A percentile compares a stretch with the other conserved stretches of the same genome.
These are phyloP conservation scores for Heterochromis multidens DNA, from an alignment of 2,113 vertebrate species.

Conservation along the genomic window DNA sequence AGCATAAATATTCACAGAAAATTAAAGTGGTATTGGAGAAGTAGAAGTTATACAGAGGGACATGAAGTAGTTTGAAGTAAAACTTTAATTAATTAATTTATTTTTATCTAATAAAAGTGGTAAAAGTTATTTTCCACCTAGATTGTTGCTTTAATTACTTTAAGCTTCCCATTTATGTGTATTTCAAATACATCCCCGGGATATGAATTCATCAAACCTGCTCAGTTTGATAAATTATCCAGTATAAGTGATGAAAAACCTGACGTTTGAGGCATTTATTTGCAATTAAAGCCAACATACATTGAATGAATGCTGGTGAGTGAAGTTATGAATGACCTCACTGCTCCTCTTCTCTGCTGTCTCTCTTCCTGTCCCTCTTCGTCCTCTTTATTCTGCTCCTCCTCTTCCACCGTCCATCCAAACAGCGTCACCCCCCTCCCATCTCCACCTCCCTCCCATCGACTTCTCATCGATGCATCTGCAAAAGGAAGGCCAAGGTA, in stretches of 20 bases:
- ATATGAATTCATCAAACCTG: neutral
- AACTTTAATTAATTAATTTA: neutral
- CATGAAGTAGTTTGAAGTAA: neutral
- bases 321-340: slow-evolving; percentile 40
- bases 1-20: neutral
- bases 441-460: slow-evolving; percentile 89
- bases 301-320: neutral
- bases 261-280: neutral
- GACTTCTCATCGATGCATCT: slow-evolving; percentile 99
- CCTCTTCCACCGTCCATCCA: slow-evolving; percentile 30
- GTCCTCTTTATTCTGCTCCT: neutral
- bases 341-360: slow-evolving; percentile 48
- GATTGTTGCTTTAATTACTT: neutral
- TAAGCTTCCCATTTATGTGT: neutral
- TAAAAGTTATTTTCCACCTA: neutral
- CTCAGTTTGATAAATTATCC: neutral
- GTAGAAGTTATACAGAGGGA: neutral
- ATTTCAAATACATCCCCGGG: neutral
- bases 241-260: neutral
- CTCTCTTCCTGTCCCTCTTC: slow-evolving; percentile 20
- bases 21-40: neutral
- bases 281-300: neutral
- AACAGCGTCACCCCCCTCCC: slow-evolving; percentile 91
- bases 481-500: slow-evolving; percentile 94
- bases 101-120: neutral